Evolutionary conservation across 1,140 invertebrate genomes (phyloP), one percentile per base, ranked within the genome.

Genomic region (Hyposmocoma kahamanoa): DNA sequence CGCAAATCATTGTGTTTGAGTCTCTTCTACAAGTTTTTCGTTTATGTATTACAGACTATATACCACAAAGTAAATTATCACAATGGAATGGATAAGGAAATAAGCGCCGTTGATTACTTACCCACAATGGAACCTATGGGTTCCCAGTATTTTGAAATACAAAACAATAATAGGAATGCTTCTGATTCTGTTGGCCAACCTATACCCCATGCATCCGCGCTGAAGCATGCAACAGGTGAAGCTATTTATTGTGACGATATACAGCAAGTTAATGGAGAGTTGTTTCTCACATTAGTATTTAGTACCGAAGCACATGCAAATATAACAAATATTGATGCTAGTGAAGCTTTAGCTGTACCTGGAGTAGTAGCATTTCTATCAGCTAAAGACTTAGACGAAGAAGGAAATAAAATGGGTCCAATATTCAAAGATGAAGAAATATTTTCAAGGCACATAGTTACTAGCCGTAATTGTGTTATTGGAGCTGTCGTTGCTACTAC

Each of bases 211-310:
- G 63, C 88, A 1, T 95, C 96, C 13, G 96, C 94, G 0, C 84
- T 90, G 6, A 97, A 98, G 75, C 97, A 98, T 87, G 93, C 93
- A 0, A 93, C 95, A 3, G 97, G 97, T 9, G 96, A 98, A 87
- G 97, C 97, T 3, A 82, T 95, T 26, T 99, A 98, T 73, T 92
- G 93, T 57, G 96, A 97, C 79, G 97, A 99, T 71, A 92, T 97
- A 50, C 95, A 95, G 0, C 77, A 73, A 42, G 87, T 89, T 39
- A 86, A 91, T 56, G 89, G 90, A 19, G 94, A 97, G 78, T 75
- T 97, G 1, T 95, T 92, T 65, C 72, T 97, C 60, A 90, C 90
- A 0, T 84, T 96, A 4, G 93, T 98, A 0, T 66, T 93, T 0
- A 97, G 95, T 56, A 92, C 90, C 1, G 91, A 90, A 84, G 88